Percentiles rank a stretch among this genome's conserved stretches.
These are phyloP conservation scores for Lymantria monacha DNA, from an alignment of 2,888 invertebrate genomes.

Conservation along the genomic window DNA sequence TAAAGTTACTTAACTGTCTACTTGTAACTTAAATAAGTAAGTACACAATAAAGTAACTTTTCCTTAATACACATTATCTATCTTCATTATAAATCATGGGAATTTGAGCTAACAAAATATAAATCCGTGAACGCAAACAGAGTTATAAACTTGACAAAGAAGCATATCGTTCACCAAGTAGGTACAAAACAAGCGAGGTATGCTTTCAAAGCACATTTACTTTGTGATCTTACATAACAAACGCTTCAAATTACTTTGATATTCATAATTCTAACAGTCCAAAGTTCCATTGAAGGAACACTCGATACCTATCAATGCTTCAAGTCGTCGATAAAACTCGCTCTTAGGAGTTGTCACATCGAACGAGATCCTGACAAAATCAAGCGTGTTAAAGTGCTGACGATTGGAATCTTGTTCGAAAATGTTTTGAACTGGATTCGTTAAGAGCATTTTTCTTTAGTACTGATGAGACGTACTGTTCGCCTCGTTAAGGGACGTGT, in stretches of 20 bases:
- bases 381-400: conserved; percentile 29
- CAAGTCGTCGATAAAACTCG: conserved; percentile 29
- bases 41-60: no score
- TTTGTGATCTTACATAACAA: conserved; percentile 11
- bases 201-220: background rate
- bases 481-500: conserved; percentile 24
- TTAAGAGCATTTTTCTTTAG: conserved; percentile 31
- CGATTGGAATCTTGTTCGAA: conserved; percentile 21
- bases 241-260: conserved; percentile 23
- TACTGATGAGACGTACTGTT: conserved; percentile 30
- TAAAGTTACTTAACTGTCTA: no score
- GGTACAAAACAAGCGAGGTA: background rate
- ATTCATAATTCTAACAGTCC: conserved; percentile 25
- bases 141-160: no score
- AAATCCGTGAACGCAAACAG: no score
- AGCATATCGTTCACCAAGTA: no score
- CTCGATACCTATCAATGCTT: conserved; percentile 34
- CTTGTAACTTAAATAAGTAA: no score
- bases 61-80: no score
- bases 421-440: conserved; percentile 33
- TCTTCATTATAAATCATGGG: no score
- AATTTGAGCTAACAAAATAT: no score
- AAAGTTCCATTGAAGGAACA: conserved; percentile 27
- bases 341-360: conserved; percentile 28
- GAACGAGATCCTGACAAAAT: conserved; percentile 23